Evolutionary conservation across 2,113 vertebrate genomes (phyloP).

Genomic region (Ctenodactylus gundi): DNA sequence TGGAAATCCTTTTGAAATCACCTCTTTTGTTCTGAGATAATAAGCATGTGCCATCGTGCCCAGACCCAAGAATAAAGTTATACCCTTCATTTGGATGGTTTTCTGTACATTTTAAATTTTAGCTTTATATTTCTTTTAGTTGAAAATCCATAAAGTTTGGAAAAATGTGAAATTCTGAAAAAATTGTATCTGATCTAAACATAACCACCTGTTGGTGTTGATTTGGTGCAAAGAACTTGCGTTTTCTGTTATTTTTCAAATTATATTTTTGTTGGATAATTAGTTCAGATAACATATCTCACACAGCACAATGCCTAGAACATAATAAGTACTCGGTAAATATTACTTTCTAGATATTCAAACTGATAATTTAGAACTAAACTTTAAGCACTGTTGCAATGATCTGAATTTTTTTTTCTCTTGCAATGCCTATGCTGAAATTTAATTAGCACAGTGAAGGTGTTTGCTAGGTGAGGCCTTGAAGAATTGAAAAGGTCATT

Average conservation of each 20-base stretch:
- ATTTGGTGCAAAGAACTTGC: background rate
- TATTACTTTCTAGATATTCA: background rate
- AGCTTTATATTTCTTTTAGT: background rate
- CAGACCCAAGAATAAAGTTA: too few relatives aligned
- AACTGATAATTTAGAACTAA: background rate
- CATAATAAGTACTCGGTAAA: background rate
- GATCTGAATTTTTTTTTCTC: background rate
- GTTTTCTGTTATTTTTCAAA: background rate
- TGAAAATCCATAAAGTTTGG: background rate
- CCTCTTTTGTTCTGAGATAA: too few relatives aligned
- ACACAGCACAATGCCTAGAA: background rate
- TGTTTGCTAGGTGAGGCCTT: background rate
- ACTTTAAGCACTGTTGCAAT: background rate
- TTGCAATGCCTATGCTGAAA: background rate
- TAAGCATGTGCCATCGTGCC: too few relatives aligned
- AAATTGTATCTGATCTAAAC: background rate
- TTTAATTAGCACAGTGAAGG: background rate
- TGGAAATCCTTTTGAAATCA: too few relatives aligned
- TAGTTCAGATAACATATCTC: background rate
- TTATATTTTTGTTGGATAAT: background rate
- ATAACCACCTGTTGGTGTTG: background rate
- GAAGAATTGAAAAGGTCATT: background rate
- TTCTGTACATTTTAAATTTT: background rate
- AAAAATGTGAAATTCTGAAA: background rate
- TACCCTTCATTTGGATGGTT: background rate